Percentiles rank a stretch among this genome's conserved stretches.
These are phyloP conservation scores for Capitulum mitella DNA, from an alignment of 2,888 invertebrate genomes.

Conservation along the genomic window DNA sequence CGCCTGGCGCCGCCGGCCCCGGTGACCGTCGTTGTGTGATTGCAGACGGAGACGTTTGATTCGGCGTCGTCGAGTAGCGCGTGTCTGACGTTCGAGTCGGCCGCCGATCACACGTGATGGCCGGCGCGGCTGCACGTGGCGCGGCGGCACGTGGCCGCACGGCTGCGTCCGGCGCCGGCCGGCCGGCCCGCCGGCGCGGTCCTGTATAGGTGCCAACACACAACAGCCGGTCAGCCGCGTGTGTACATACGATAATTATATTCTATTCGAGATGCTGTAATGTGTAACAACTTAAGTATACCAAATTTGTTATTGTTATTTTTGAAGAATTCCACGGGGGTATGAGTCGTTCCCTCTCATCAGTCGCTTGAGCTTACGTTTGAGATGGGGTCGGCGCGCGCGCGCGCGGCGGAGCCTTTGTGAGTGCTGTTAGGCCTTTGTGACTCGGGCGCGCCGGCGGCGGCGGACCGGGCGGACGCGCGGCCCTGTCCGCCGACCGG, in stretches of 20 bases:
- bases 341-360: neutral
- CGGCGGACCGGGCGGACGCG: neutral
- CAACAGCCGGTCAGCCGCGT: neutral
- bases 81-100: conserved; percentile 21
- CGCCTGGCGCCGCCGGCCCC: neutral
- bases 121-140: neutral
- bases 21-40: neutral
- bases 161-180: neutral
- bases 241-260: conserved; percentile 21
- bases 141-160: too few species aligned
- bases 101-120: conserved; percentile 18
- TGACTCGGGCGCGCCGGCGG: neutral
- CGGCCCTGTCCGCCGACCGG: too few species aligned
- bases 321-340: conserved; percentile 21
- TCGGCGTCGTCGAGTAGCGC: conserved; percentile 13
- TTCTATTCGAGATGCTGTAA: neutral
- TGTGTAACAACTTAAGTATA: conserved; percentile 24
- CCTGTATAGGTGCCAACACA: neutral
- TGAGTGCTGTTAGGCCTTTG: neutral
- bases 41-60: conserved; percentile 2
- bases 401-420: neutral
- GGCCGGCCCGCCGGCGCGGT: neutral
- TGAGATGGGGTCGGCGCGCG: neutral
- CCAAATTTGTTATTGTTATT: conserved; percentile 25
- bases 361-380: conserved; percentile 20